phyloP scores from a whole-genome alignment of 2,888 invertebrate species.

The Koerneria pararmatus region DNA sequence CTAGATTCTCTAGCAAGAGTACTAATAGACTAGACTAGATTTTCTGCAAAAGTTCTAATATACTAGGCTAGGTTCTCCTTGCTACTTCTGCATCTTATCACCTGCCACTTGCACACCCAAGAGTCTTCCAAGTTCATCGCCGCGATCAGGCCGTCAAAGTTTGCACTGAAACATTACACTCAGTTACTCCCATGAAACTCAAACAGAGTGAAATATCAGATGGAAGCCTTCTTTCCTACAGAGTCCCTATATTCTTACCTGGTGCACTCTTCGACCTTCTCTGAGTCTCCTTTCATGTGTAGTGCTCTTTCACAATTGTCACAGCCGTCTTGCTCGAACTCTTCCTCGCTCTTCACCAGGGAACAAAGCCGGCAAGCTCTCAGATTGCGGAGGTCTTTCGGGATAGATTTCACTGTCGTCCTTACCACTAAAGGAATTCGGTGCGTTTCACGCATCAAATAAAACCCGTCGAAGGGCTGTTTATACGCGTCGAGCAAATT shows the following conservation, averaged over 20 bases:
- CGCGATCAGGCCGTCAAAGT: slow-evolving; percentile 76
- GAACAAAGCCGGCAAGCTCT: slow-evolving; percentile 84
- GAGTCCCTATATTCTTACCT: slow-evolving; percentile 37
- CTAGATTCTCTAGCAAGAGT: too few species aligned
- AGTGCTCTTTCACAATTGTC: slow-evolving; percentile 85
- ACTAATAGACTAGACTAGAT: too few species aligned
- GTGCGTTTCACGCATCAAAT: too few species aligned
- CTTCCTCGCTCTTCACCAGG: slow-evolving; percentile 68
- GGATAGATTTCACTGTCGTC: slow-evolving; percentile 73
- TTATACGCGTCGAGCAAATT: too few species aligned
- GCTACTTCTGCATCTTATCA: too few species aligned
- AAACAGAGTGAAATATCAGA: slow-evolving; percentile 1
- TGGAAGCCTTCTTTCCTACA: too few species aligned
- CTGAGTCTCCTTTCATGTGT: slow-evolving; percentile 89
- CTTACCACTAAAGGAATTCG: too few species aligned
- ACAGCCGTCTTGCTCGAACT: slow-evolving; percentile 95
- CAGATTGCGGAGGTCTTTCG: slow-evolving; percentile 78
- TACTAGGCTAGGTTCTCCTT: too few species aligned
- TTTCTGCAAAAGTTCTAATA: too few species aligned
- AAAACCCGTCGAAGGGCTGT: too few species aligned
- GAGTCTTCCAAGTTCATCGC: slow-evolving; percentile 94
- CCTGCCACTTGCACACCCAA: slow-evolving; percentile 99
- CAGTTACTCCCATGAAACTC: background rate
- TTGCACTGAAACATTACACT: slow-evolving; percentile 41
- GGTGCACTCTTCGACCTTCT: slow-evolving; percentile 87